Evolutionary conservation across 92 coral and sea anemone genomes (phyloP), one percentile per base, ranked within the genome.

Genomic region (Zoanthus sansibaricus): DNA sequence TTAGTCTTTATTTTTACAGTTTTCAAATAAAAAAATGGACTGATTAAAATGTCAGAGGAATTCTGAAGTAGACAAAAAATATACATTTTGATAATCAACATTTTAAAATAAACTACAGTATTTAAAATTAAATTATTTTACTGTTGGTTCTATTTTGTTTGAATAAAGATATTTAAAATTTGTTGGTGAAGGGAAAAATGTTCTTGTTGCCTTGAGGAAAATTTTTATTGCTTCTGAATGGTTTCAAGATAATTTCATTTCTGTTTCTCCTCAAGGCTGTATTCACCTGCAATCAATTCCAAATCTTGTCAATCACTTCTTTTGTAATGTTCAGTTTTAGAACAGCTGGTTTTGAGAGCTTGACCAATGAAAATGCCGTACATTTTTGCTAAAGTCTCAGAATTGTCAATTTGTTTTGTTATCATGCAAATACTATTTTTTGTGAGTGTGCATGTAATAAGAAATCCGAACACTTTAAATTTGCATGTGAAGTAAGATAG

Each of bases 401-500:
- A 80, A n/a, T 62, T 80, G 85, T 49, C 85, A 80, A 46, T 80
- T 80, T 80, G 74, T 49, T 80, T 79, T 80, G 83, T 80, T 80
- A 46, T 80, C 59, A 80, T 80, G 85, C 85, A 80, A 80, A 80
- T 80, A 66, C 56, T 59, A 71, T 46, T 80, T 66, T 33, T 18
- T 80, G 85, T 45, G 59, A 80, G 75, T 46, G 55, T 66, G 59
- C 55, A 49, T n/a, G 52, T 64, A 44, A 59, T 46, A 47, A 80
- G 47, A 66, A 66, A 21, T 44, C 47, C 45, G 51, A 45, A 16
- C 44, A 48, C 61, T 42, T 30, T 69, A 20, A 16, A 66, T 80
- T 80, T 80, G 85, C 85, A 80, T 80, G 33, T 52, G 46, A 80
- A 80, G 75, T 66, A 30, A 11, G 75, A 66, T 12, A 80, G 21